Evolutionary conservation across 1,140 invertebrate genomes (phyloP).

Genomic region (Drosophila gunungcola): DNA sequence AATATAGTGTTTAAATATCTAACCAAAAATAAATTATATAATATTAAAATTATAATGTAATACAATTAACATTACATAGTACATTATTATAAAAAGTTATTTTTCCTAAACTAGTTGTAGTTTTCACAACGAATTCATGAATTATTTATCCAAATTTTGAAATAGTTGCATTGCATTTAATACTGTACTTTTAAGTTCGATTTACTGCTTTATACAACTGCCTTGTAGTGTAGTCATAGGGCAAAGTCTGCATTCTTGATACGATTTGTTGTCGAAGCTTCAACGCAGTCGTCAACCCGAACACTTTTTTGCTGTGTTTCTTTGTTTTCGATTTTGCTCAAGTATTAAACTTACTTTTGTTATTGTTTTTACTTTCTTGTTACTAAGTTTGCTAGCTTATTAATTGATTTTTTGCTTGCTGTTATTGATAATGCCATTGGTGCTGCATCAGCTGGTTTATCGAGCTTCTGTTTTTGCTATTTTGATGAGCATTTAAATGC

Average conservation of each 20-base stretch:
- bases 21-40: too few species aligned
- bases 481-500: conserved; percentile 64
- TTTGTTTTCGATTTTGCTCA: conserved; percentile 46
- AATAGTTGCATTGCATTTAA: background rate
- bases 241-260: conserved; percentile 73
- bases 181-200: background rate
- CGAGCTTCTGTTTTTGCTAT: conserved; percentile 61
- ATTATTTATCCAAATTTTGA: too few species aligned
- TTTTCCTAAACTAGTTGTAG: too few species aligned
- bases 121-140: too few species aligned
- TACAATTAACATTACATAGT: too few species aligned
- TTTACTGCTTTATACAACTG: conserved; percentile 12
- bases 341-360: conserved; percentile 47
- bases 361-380: conserved; percentile 34
- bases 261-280: conserved; percentile 64
- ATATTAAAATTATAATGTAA: too few species aligned
- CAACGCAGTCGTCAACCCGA: conserved; percentile 20
- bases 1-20: too few species aligned
- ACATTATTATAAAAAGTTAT: too few species aligned
- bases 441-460: conserved; percentile 47
- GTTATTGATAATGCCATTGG: conserved; percentile 43
- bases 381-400: conserved; percentile 50
- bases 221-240: conserved; percentile 72
- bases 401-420: conserved; percentile 27
- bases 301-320: conserved; percentile 15